Base-by-base conservation (phyloP, 2,797 vertebrate genomes). In the Hoplostethus mediterraneus region DNA sequence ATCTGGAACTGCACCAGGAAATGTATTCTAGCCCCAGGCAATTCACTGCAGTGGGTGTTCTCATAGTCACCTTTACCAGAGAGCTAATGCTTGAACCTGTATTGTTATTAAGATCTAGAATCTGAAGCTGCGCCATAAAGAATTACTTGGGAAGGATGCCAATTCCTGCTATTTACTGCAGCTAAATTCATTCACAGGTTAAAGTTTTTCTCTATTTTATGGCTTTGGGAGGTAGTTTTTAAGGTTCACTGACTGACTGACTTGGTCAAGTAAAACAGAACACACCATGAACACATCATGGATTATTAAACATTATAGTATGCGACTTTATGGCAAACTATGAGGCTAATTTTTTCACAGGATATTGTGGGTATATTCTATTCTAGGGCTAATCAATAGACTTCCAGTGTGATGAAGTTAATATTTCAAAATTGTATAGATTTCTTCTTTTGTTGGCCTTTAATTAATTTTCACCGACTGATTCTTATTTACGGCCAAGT, bases 1-100 rank as follows among this genome's bases (percentile, higher is more conserved):
- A 28, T 12, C 52, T 21, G 14, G n/a, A 61, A 16, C 28, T 51
- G 48, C 11, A 30, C 13, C 21, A 67, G 21, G 31, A 70, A 64
- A 71, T 60, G 21, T 60, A 42, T 57, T 70, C 17, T 16, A 31
- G 42, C 57, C 63, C 3, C n/a, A 48, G 52, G 52, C 40, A 45
- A 38, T 63, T 2, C 4, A 12, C 47, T 36, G 38, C 6, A 14
- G 12, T 14, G n/a, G 16, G 8, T 58, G 48, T 3, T 75, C 33
- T 64, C 65, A 65, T 17, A 21, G 65, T 44, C 66, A 62, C 40
- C 16, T 63, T 45, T 31, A 42, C 40, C 47, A 28, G 7, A 49
- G 48, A 74, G 53, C 36, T 21, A 9, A 58, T 12, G 44, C 49
- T 2, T 71, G n/a, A 72, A 63, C 38, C n/a, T 28, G 28, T 25